Conservation (phyloP, 2,888 invertebrate genomes). For the Caenorhabditis sulstoni region DNA sequence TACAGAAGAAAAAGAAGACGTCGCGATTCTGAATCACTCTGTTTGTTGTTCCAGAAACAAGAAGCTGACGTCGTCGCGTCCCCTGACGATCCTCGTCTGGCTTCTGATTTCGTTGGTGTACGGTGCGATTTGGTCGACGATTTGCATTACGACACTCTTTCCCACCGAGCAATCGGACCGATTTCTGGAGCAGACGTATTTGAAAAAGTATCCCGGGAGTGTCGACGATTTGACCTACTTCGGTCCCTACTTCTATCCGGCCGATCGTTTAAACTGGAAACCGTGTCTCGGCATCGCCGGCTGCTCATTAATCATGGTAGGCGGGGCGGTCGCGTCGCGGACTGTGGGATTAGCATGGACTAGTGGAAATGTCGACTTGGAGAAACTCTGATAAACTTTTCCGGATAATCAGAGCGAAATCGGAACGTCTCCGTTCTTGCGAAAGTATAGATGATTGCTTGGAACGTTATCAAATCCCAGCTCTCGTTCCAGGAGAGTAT, state of each 20-base stretch:
- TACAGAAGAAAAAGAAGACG: too few relatives aligned
- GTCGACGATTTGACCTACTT: slow-evolving; percentile 35
- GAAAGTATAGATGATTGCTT: too few relatives aligned
- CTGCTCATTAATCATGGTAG: slow-evolving; percentile 20
- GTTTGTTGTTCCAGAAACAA: slow-evolving; percentile 17
- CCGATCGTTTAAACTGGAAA: slow-evolving; percentile 14
- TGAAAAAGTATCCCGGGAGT: slow-evolving; percentile 18
- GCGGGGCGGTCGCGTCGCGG: too few relatives aligned
- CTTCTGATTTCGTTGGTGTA: slow-evolving; percentile 21
- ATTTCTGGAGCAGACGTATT: slow-evolving; percentile 17
- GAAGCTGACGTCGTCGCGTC: slow-evolving; percentile 6
- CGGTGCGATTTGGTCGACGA: slow-evolving; percentile 20
- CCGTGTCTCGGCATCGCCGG: slow-evolving; percentile 21
- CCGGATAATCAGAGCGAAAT: too few relatives aligned
- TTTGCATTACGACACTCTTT: slow-evolving; percentile 29
- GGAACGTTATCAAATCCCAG: too few relatives aligned
- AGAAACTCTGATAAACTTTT: too few relatives aligned
- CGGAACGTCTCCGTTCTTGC: too few relatives aligned
- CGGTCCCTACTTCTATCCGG: slow-evolving; percentile 28
- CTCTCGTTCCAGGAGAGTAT: too few relatives aligned
- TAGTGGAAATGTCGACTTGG: too few relatives aligned
- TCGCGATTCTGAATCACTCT: too few relatives aligned
- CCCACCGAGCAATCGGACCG: slow-evolving; percentile 5
- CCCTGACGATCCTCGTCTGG: slow-evolving; percentile 24
- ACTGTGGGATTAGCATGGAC: too few relatives aligned